Percentiles rank a stretch among this genome's conserved stretches.
Conservation (phyloP, 2,797 vertebrate species). For the Peromyscus attwateri region DNA sequence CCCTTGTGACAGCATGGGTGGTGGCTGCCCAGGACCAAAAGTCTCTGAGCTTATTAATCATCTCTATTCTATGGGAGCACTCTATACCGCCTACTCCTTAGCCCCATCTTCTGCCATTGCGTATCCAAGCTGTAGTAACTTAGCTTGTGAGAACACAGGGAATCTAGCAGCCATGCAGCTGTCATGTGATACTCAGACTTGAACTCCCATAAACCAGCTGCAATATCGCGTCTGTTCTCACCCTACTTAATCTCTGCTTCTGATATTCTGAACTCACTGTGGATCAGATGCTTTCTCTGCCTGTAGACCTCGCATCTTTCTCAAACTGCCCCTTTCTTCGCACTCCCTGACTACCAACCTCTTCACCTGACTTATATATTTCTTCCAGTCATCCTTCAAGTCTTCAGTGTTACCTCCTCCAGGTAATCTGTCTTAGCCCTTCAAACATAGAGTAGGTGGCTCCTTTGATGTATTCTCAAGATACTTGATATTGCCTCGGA, state of each 20-base stretch:
- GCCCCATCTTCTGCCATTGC: not conserved
- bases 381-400: not conserved
- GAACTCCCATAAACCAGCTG: not conserved
- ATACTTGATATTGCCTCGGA: not conserved
- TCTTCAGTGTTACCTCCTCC: not conserved
- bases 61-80: not conserved
- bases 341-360: not conserved
- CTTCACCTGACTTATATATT: not conserved
- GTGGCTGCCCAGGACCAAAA: not conserved
- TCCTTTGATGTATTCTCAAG: not conserved
- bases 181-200: no score
- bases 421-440: not conserved
- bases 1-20: not conserved
- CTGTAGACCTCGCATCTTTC: not conserved
- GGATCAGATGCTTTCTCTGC: not conserved
- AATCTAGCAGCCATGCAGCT: not conserved
- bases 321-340: not conserved
- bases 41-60: not conserved
- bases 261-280: not conserved
- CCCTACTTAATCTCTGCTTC: not conserved
- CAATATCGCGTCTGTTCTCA: not conserved
- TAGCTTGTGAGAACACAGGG: not conserved
- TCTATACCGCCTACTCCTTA: not conserved
- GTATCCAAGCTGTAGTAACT: not conserved
- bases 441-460: not conserved